Percentiles rank a stretch among this genome's conserved stretches.
Evolutionary conservation across 2,797 vertebrate genomes (phyloP).

Genomic region (Amniataba percoides): DNA sequence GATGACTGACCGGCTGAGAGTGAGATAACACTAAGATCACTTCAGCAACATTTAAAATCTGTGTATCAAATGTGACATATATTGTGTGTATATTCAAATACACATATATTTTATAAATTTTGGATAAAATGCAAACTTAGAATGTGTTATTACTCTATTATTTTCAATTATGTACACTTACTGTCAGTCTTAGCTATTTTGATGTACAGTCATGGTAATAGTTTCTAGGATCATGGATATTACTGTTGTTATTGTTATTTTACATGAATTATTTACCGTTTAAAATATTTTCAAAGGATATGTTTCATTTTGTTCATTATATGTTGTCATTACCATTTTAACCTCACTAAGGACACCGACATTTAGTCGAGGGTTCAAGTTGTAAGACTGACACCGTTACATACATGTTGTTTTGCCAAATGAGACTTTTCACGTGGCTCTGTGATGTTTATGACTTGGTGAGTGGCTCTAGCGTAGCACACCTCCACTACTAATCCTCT

Average conservation of each 20-base stretch:
- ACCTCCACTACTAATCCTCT: slow-evolving; percentile 71
- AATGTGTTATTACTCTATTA: not conserved
- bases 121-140: not conserved
- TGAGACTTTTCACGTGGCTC: slow-evolving; percentile 31
- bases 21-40: not conserved
- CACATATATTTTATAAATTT: not conserved
- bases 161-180: not conserved
- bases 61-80: too few relatives aligned
- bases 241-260: not conserved
- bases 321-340: not conserved
- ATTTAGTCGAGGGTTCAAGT: not conserved
- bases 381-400: not conserved
- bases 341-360: not conserved
- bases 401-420: slow-evolving; percentile 21
- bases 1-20: not conserved
- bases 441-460: slow-evolving; percentile 50
- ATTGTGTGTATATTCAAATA: too few relatives aligned
- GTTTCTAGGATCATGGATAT: too few relatives aligned
- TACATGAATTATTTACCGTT: not conserved
- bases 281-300: not conserved
- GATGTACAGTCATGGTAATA: too few relatives aligned
- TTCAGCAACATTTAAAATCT: not conserved
- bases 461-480: slow-evolving; percentile 32
- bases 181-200: not conserved
- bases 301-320: not conserved